A percentile compares a stretch with the other conserved stretches of the same genome.
phyloP scores from a whole-genome alignment of 2,888 invertebrate genomes.

The Agrochola lychnidis region DNA sequence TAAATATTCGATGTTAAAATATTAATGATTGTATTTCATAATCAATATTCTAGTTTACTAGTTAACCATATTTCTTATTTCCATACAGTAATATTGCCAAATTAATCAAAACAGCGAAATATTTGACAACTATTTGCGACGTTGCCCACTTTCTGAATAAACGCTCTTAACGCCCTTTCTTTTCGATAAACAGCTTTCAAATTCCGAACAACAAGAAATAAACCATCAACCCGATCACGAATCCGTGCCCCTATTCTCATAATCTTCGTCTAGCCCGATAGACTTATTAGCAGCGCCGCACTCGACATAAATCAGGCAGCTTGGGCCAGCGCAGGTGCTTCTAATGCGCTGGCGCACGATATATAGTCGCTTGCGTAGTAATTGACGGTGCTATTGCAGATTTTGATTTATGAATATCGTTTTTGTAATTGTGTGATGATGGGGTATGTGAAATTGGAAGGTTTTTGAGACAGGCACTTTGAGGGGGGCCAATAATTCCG shows the following conservation, averaged over 20 bases:
- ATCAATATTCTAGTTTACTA: no score
- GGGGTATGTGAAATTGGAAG: background rate
- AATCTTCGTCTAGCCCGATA: slow-evolving; percentile 60
- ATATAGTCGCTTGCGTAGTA: slow-evolving; percentile 62
- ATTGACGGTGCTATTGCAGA: slow-evolving; percentile 64
- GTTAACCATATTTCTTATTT: no score
- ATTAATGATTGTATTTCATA: no score
- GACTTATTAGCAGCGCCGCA: slow-evolving; percentile 62
- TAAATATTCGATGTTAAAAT: no score
- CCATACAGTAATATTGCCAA: no score
- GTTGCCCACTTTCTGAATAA: no score
- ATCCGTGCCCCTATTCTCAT: slow-evolving; percentile 51
- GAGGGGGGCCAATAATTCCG: background rate
- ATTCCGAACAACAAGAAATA: slow-evolving; percentile 8
- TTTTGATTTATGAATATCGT: slow-evolving; percentile 56
- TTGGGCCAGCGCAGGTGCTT: slow-evolving; percentile 65
- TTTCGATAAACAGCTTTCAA: background rate
- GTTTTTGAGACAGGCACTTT: background rate
- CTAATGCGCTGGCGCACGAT: slow-evolving; percentile 71
- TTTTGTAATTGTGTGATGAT: slow-evolving; percentile 43
- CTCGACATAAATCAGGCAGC: slow-evolving; percentile 63
- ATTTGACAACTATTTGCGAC: no score
- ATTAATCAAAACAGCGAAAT: no score
- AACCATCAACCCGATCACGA: slow-evolving; percentile 18
- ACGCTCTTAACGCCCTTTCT: background rate